These are phyloP conservation scores for Leuciscus waleckii DNA, from an alignment of 2,797 vertebrate genomes.

Conservation along the genomic window DNA sequence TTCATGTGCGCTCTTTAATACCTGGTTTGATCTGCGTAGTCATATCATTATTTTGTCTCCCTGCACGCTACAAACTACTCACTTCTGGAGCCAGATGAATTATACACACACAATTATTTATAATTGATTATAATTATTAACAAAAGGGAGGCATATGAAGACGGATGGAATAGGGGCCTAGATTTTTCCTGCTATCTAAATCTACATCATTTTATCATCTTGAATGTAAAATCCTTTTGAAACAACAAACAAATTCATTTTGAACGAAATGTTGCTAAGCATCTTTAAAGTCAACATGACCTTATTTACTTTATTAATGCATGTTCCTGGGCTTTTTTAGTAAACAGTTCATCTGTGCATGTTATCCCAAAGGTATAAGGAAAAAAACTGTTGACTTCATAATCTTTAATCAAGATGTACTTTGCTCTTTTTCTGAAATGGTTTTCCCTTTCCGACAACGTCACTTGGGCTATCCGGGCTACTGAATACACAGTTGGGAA, in stretches of 20 bases:
- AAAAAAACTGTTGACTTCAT: slow-evolving; percentile 3
- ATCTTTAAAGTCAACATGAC: slow-evolving; percentile 21
- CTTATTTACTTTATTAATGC: slow-evolving; percentile 17
- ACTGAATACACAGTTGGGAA: background rate
- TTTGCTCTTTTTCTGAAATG: background rate
- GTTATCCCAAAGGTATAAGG: background rate
- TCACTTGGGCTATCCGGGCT: background rate
- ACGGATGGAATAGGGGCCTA: background rate
- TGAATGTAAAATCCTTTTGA: background rate
- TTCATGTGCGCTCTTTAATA: slow-evolving; percentile 65
- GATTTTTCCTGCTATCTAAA: slow-evolving; percentile 5
- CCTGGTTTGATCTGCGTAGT: slow-evolving; percentile 53
- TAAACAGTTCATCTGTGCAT: background rate
- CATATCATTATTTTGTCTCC: slow-evolving; percentile 49
- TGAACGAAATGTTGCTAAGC: slow-evolving; percentile 2
- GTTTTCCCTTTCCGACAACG: background rate
- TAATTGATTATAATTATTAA: slow-evolving; percentile 28
- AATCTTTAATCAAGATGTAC: slow-evolving; percentile 27
- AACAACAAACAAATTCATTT: background rate
- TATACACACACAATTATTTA: slow-evolving; percentile 26
- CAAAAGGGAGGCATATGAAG: slow-evolving; percentile 12
- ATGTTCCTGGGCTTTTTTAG: background rate
- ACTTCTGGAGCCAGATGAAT: slow-evolving; percentile 52
- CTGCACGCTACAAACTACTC: slow-evolving; percentile 40
- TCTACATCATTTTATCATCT: slow-evolving; percentile 20